phyloP scores from a whole-genome alignment of 2,113 vertebrate species.

The Microtus pennsylvanicus region DNA sequence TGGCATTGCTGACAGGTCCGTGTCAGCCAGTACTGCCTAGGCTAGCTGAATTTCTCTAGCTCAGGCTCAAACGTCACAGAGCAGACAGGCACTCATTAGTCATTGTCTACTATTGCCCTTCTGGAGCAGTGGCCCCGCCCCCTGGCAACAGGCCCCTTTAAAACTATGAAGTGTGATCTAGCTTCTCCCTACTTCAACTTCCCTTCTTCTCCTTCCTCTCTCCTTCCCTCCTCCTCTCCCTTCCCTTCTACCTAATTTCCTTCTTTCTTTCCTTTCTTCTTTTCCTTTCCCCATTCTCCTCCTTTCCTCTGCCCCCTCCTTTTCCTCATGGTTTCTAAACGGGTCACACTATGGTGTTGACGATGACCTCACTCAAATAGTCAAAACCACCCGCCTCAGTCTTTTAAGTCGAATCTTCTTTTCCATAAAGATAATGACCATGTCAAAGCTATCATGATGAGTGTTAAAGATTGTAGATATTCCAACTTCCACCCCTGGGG shows the following conservation, averaged over 20 bases:
- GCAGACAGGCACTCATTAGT: not conserved
- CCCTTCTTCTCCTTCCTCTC: too few species aligned
- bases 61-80: conserved; percentile 9
- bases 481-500: not conserved
- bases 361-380: not conserved
- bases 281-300: too few species aligned
- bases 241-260: not conserved
- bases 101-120: not conserved
- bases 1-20: too few species aligned
- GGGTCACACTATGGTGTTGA: not conserved
- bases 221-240: not conserved
- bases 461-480: not conserved
- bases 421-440: not conserved
- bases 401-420: not conserved
- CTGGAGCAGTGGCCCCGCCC: not conserved
- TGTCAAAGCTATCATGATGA: not conserved
- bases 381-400: not conserved
- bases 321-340: not conserved
- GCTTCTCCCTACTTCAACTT: rapidly evolving
- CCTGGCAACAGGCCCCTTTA: not conserved
- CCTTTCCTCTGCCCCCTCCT: too few species aligned
- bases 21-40: too few species aligned
- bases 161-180: not conserved
- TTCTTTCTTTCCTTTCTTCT: not conserved
- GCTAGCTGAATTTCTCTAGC: not conserved